Base-by-base conservation (phyloP, 2,888 invertebrate genomes). In the Petrophora chlorosata region DNA sequence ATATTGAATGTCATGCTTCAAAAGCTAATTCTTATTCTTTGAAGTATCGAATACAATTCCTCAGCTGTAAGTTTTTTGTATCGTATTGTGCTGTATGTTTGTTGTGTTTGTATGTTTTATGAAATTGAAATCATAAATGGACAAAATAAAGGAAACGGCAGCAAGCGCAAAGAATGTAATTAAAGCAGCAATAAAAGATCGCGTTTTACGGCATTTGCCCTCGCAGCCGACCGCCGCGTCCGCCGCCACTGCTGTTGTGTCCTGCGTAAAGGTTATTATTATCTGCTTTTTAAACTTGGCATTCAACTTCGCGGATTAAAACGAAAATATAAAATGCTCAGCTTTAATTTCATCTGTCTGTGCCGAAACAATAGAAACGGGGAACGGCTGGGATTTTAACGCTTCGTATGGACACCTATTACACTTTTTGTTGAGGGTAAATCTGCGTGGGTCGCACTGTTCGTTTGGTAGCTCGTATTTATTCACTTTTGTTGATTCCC, bases 221-320 rank as follows among this genome's bases (percentile, higher is more conserved):
- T 73, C 72, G 22, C 7, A 5, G 22, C 7, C 22, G 22, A 22
- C 10, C 25, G 3, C 9, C 10, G 10, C 25, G 10, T 10, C 26
- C 17, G 14, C 29, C 36, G 26, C 34, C 48, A 23, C 39, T 29
- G 47, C 71, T 72, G 72, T 74, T 76, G 74, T 76, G 65, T 68
- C 74, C 69, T 64, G 70, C 70, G 71, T 75, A 73, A 80, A 76
- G 78, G 82, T 80, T 25, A 25, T 25, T 25, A 25, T 25, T 25
- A 25, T 84, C 79, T 83, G 82, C 76, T 80, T 83, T 85, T 85
- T 82, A 80, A 80, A 84, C 79, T 80, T 77, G 68, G 72, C 77
- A 77, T 77, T 79, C 74, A 75, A 73, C 76, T 74, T 74, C 65
- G 75, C 70, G 74, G 79, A 79, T 82, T 85, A 81, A 84, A 85